Conservation (phyloP, 2,888 invertebrate genomes). For the Trichopria drosophilae region DNA sequence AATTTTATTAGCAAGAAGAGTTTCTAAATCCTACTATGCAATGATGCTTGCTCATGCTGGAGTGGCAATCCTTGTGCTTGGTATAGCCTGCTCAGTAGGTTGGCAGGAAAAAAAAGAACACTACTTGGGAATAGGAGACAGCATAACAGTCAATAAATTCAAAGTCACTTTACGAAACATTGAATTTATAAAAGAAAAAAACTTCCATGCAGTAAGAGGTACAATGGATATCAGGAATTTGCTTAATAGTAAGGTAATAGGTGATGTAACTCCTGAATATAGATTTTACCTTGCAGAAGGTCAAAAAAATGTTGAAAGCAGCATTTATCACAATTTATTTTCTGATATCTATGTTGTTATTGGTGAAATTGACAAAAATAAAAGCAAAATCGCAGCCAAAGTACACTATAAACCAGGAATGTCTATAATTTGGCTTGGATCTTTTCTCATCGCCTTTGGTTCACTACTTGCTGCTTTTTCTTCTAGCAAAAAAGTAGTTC, state of each 20-base stretch:
- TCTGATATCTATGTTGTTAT: slow-evolving; percentile 15
- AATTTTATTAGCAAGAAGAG: slow-evolving; percentile 26
- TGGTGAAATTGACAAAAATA: slow-evolving; percentile 14
- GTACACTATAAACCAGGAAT: slow-evolving; percentile 18
- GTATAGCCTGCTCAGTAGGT: slow-evolving; percentile 20
- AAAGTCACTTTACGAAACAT: slow-evolving; percentile 23
- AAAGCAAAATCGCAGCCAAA: slow-evolving; percentile 17
- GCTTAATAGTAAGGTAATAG: slow-evolving; percentile 21
- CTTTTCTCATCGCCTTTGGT: slow-evolving; percentile 15
- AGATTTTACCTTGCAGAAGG: slow-evolving; percentile 17
- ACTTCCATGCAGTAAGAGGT: slow-evolving; percentile 24
- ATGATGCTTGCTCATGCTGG: slow-evolving; percentile 23
- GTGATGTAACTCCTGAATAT: slow-evolving; percentile 19
- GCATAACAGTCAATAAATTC: slow-evolving; percentile 25
- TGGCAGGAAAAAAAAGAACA: slow-evolving; percentile 24
- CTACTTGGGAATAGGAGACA: slow-evolving; percentile 22
- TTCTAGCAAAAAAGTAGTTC: too few species aligned
- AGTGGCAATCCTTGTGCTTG: slow-evolving; percentile 24
- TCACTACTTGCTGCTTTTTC: slow-evolving; percentile 16
- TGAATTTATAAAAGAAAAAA: slow-evolving; percentile 24
- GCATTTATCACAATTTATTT: slow-evolving; percentile 13
- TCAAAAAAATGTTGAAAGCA: slow-evolving; percentile 17
- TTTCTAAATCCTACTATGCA: slow-evolving; percentile 25
- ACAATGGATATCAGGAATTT: slow-evolving; percentile 25
- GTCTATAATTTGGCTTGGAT: slow-evolving; percentile 16